A percentile compares a stretch with the other conserved stretches of the same genome.
Evolutionary conservation across 2,797 vertebrate species (phyloP).

Genomic region (Glyptemys insculpta): DNA sequence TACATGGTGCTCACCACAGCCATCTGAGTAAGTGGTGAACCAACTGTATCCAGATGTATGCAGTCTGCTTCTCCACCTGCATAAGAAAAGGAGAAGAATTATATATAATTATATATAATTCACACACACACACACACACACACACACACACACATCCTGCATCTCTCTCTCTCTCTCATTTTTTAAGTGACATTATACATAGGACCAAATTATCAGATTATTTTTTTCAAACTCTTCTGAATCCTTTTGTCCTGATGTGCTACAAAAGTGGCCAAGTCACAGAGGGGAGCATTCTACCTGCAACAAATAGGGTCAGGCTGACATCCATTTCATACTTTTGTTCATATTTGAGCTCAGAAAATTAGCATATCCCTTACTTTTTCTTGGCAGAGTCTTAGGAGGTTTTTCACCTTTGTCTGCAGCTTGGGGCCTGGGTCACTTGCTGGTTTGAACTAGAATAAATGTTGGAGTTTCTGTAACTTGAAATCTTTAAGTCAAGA

Average conservation of each 20-base stretch:
- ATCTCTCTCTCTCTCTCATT: background rate
- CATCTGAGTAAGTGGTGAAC: constrained; percentile 78
- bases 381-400: background rate
- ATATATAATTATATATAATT: no score
- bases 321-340: background rate
- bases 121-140: no score
- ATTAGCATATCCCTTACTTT: background rate
- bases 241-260: background rate
- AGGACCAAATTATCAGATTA: background rate
- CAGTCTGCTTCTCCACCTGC: constrained; percentile 72
- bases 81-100: background rate
- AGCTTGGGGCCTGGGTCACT: background rate
- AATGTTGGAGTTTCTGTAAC: background rate
- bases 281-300: background rate
- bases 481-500: background rate
- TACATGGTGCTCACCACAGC: constrained; percentile 87
- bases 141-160: no score
- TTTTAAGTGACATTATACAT: background rate
- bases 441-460: background rate
- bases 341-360: background rate
- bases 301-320: background rate
- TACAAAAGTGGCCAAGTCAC: background rate
- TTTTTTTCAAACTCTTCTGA: background rate
- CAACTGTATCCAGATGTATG: constrained; percentile 38
- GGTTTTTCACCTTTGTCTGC: background rate